Evolutionary conservation across 2,113 vertebrate genomes (phyloP), one percentile per base, ranked within the genome.

Genomic region (Trogon surrucura): DNA sequence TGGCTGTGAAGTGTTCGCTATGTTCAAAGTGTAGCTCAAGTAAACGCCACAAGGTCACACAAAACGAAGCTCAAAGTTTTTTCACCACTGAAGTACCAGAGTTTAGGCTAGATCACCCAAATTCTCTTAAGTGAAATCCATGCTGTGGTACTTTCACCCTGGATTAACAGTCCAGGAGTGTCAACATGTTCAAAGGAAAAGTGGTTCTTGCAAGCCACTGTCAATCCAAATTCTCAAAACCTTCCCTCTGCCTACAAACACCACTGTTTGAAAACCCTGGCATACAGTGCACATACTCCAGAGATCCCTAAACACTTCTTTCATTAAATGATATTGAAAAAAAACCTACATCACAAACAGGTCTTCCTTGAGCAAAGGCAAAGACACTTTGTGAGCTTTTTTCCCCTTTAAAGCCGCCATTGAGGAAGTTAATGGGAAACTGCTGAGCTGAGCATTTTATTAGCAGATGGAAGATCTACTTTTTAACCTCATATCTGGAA

Each of bases 1-100:
- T 71, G 60, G 38, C 34, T 0, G 0, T 26, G 18, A 62, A 73
- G 6, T 0, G 2, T 19, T 93, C 32, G 13, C 21, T 32, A 16
- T 10, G 11, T 36, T 32, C 36, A 53, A 93, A 50, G 14, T 1
- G 22, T 3, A 84, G 32, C 23, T 58, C 60, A 79, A 71, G 34
- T 6, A 75, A 89, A 87, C 9, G 13, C 21, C 27, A 72, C n/a
- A 60, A 41, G 5, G 26, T 13, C 38, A 16, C 14, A 84, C 73
- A 26, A 78, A 84, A 78, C 16, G 62, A 25, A 78, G 41, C 3
- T 54, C 8, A 14, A 22, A 30, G 18, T 34, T 58, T 80, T 89
- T 83, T 78, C 73, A 70, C 58, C 22, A 34, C 36, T 45, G 2
- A 8, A 44, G 15, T 71, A 79, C 13, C 16, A 51, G 41, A 75